Percentiles rank a stretch among this genome's conserved stretches.
Conservation (phyloP, 2,797 vertebrate species). For the Danio albolineatus region DNA sequence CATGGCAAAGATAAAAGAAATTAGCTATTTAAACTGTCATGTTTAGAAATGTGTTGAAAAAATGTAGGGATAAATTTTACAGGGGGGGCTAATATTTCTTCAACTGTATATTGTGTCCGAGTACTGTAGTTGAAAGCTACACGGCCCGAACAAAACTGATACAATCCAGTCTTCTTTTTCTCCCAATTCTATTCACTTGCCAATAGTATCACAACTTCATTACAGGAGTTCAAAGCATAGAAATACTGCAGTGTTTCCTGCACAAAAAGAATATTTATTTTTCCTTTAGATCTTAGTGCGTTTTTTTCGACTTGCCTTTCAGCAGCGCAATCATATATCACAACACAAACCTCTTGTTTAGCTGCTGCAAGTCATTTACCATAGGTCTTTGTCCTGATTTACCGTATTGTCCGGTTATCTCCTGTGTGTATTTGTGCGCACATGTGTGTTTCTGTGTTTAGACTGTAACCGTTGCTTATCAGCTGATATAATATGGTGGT, state of each 20-base stretch:
- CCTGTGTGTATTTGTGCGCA: background rate
- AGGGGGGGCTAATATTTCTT: no score
- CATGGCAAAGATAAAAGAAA: no score
- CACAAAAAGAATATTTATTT: slow-evolving; percentile 27
- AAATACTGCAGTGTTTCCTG: background rate
- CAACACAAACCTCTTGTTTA: slow-evolving; percentile 24
- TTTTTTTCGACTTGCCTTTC: background rate
- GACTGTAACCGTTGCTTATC: slow-evolving; percentile 46
- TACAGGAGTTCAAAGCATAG: slow-evolving; percentile 31
- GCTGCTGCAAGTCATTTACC: slow-evolving; percentile 27
- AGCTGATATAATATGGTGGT: slow-evolving; percentile 51
- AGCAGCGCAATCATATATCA: background rate
- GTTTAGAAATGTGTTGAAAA: no score
- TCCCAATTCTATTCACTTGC: background rate
- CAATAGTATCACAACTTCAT: slow-evolving; percentile 24
- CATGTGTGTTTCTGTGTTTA: slow-evolving; percentile 14
- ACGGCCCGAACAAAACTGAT: no score
- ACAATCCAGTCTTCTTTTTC: slow-evolving; percentile 3
- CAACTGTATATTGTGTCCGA: no score
- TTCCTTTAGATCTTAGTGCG: slow-evolving; percentile 10
- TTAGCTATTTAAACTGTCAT: no score
- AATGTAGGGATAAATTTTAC: no score
- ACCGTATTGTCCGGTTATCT: slow-evolving; percentile 25
- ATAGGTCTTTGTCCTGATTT: slow-evolving; percentile 24
- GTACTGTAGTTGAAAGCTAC: no score